phyloP scores from a whole-genome alignment of 2,113 vertebrate genomes.

The Antechinus flavipes region DNA sequence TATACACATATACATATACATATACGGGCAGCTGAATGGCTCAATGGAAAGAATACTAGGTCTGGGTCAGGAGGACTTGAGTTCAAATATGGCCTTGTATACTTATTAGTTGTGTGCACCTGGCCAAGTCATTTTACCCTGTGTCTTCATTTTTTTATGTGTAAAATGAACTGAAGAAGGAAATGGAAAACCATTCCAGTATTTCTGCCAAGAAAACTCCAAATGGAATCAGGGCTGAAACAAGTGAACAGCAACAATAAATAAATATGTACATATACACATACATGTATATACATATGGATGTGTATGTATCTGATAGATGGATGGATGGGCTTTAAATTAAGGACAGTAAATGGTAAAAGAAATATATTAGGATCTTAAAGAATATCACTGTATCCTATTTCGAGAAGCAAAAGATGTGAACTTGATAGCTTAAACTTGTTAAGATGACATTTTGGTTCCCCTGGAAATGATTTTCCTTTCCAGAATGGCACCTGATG shows the following conservation, averaged over 20 bases:
- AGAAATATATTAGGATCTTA: background rate
- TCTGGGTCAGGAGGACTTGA: background rate
- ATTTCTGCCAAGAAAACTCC: background rate
- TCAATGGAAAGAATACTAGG: background rate
- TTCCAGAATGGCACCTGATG: constrained; percentile 13
- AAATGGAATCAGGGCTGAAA: background rate
- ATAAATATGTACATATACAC: background rate
- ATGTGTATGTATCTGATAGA: background rate
- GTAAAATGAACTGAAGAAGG: background rate
- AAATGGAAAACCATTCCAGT: background rate
- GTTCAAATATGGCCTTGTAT: background rate
- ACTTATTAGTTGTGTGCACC: no score
- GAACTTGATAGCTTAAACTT: background rate
- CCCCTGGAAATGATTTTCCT: background rate
- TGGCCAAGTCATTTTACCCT: background rate
- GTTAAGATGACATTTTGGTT: constrained; percentile 18
- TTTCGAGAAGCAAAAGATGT: constrained; percentile 44
- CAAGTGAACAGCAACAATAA: background rate
- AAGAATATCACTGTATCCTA: constrained; percentile 27
- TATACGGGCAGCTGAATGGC: background rate
- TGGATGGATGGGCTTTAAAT: background rate
- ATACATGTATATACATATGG: background rate
- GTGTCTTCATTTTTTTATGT: background rate
- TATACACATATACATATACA: rapidly evolving
- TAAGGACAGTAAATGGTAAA: background rate